Evolutionary conservation across 2,113 vertebrate species (phyloP).

Genomic region (Elgaria multicarinata): DNA sequence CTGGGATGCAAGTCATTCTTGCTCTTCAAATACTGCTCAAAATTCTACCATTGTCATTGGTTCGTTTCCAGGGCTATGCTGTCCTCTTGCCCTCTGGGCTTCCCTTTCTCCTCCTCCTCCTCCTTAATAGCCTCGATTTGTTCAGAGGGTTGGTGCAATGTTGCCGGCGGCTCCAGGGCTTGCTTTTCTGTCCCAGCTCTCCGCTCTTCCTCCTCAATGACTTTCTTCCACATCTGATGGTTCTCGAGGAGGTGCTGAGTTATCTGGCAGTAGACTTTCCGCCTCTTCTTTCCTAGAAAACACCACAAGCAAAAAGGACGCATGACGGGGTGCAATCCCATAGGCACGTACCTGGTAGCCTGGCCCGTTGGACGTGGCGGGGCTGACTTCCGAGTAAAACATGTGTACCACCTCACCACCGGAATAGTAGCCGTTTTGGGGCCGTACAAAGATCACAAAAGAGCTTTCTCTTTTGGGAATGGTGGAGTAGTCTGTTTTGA

Average conservation of each 20-base stretch:
- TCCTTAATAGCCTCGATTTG: constrained; percentile 91
- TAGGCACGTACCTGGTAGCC: background rate
- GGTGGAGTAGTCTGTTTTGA: background rate
- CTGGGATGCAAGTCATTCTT: constrained; percentile 77
- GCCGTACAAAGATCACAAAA: background rate
- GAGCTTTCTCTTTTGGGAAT: background rate
- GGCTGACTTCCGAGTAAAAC: background rate
- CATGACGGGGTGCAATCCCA: too few species aligned
- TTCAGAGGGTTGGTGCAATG: constrained; percentile 82
- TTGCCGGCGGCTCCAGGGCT: constrained; percentile 66
- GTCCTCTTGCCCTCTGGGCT: constrained; percentile 73
- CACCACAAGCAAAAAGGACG: constrained; percentile 23
- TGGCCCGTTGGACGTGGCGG: too few species aligned
- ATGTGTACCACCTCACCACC: background rate
- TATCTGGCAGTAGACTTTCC: constrained; percentile 94
- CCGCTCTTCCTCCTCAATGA: constrained; percentile 87
- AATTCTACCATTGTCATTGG: constrained; percentile 69
- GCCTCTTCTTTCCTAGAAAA: constrained; percentile 89
- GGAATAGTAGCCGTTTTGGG: background rate
- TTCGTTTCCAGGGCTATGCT: constrained; percentile 66
- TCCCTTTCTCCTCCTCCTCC: constrained; percentile 89
- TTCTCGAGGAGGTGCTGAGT: constrained; percentile 95
- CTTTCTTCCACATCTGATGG: constrained; percentile 98
- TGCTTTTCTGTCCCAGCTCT: constrained; percentile 69
- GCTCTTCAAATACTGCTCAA: constrained; percentile 73